Percentiles rank a stretch among this genome's conserved stretches.
These are phyloP conservation scores for Melanostoma scalare DNA, from an alignment of 2,888 invertebrate species.

Conservation along the genomic window DNA sequence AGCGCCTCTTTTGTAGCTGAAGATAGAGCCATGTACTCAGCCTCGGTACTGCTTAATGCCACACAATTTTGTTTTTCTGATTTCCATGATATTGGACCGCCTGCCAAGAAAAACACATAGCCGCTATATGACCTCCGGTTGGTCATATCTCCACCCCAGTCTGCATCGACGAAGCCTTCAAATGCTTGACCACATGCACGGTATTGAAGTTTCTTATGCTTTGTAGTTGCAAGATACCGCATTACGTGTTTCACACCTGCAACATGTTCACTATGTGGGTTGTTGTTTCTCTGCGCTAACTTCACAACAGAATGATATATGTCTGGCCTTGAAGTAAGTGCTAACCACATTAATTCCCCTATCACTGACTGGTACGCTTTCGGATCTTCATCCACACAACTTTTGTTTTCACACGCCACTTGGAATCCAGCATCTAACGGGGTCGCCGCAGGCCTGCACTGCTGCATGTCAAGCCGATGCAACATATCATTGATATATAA, in stretches of 20 bases:
- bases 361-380: no score
- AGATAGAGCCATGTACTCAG: slow-evolving; percentile 26
- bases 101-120: slow-evolving; percentile 10
- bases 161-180: slow-evolving; percentile 29
- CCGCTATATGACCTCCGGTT: slow-evolving; percentile 18
- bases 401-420: no score
- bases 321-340: slow-evolving; percentile 37
- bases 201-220: no score
- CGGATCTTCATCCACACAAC: no score
- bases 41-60: slow-evolving; percentile 25
- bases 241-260: slow-evolving; percentile 44
- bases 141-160: slow-evolving; percentile 20
- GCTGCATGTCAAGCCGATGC: neutral
- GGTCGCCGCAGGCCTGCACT: neutral
- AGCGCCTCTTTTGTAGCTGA: slow-evolving; percentile 35
- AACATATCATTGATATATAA: neutral
- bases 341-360: slow-evolving; percentile 31
- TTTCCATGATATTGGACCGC: slow-evolving; percentile 4
- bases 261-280: slow-evolving; percentile 40
- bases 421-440: no score
- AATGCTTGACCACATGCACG: no score
- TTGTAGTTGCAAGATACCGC: neutral
- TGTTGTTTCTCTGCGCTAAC: slow-evolving; percentile 40
- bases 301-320: slow-evolving; percentile 49
- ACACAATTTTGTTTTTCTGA: slow-evolving; percentile 14